Conservation (phyloP, 2,888 invertebrate genomes). For the Xylocampa areola region DNA sequence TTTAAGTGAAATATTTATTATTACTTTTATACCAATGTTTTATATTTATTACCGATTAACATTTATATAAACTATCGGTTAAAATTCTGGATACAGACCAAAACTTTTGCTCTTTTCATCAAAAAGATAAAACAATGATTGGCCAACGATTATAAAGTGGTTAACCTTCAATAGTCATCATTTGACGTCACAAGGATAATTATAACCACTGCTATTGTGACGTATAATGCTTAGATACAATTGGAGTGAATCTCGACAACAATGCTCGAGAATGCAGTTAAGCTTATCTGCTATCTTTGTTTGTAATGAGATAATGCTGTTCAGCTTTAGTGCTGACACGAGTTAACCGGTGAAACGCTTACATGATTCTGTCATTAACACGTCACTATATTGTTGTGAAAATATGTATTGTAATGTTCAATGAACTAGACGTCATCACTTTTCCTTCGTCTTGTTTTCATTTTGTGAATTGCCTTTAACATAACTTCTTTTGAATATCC, state of each 20-base stretch:
- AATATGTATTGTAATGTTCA: conserved; percentile 41
- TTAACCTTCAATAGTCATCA: conserved; percentile 48
- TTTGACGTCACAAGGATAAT: conserved; percentile 55
- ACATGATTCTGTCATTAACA: conserved; percentile 68
- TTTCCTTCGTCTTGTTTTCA: conserved; percentile 20
- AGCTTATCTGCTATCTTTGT: conserved; percentile 81
- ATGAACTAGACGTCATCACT: conserved; percentile 26
- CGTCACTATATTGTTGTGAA: conserved; percentile 46
- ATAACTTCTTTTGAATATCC: no score
- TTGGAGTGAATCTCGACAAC: conserved; percentile 46
- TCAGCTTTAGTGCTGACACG: conserved; percentile 69
- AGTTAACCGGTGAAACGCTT: conserved; percentile 59
- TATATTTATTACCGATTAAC: no score
- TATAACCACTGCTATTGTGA: conserved; percentile 46
- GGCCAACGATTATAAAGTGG: conserved; percentile 35
- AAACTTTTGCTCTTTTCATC: not conserved
- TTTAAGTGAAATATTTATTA: not conserved
- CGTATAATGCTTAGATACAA: conserved; percentile 45
- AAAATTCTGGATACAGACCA: no score
- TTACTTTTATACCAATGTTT: no score
- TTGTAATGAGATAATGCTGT: conserved; percentile 76
- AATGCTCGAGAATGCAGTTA: conserved; percentile 67
- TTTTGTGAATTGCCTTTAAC: no score
- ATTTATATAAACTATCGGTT: no score
- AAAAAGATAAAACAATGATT: conserved; percentile 29